These are phyloP conservation scores for Chaetogeoica ovagalla DNA, from an alignment of 2,888 invertebrate genomes.

Conservation along the genomic window DNA sequence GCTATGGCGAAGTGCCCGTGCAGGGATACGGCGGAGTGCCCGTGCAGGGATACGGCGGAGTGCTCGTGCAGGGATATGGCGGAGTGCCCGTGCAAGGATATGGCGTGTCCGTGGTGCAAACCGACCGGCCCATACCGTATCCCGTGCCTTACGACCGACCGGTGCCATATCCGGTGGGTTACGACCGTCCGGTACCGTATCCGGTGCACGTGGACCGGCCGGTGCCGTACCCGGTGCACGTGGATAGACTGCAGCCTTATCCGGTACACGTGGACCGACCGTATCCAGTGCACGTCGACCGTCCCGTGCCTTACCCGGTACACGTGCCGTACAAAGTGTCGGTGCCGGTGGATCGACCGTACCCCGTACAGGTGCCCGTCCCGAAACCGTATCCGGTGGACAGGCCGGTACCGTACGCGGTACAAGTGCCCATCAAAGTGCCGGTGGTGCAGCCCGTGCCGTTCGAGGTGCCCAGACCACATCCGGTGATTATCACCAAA, in stretches of 20 bases:
- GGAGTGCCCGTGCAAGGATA: conserved; percentile 18
- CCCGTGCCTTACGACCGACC: conserved; percentile 26
- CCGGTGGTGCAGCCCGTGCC: conserved; percentile 55
- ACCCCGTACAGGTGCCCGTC: conserved; percentile 56
- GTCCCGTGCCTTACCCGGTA: conserved; percentile 55
- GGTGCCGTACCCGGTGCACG: conserved; percentile 56
- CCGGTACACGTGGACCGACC: conserved; percentile 54
- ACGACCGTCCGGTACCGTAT: conserved; percentile 32
- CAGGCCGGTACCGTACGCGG: conserved; percentile 54
- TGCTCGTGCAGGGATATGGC: conserved; percentile 7
- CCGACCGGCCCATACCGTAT: conserved; percentile 16
- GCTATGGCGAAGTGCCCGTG: not conserved
- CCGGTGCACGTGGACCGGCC: conserved; percentile 54
- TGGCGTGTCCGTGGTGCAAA: not conserved
- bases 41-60: not conserved
- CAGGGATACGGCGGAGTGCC: not conserved
- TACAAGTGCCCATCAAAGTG: conserved; percentile 54
- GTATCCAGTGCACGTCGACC: conserved; percentile 56
- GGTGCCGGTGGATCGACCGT: conserved; percentile 48
- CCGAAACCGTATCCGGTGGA: conserved; percentile 56
- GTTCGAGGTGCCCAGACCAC: conserved; percentile 54
- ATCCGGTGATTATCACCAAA: conserved; percentile 49
- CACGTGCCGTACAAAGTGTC: conserved; percentile 39
- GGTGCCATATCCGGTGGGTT: conserved; percentile 9
- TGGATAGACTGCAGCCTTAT: conserved; percentile 57